Evolutionary conservation across 2,888 invertebrate species (phyloP), one percentile per base, ranked within the genome.

Genomic region (Pollenia angustigena): DNA sequence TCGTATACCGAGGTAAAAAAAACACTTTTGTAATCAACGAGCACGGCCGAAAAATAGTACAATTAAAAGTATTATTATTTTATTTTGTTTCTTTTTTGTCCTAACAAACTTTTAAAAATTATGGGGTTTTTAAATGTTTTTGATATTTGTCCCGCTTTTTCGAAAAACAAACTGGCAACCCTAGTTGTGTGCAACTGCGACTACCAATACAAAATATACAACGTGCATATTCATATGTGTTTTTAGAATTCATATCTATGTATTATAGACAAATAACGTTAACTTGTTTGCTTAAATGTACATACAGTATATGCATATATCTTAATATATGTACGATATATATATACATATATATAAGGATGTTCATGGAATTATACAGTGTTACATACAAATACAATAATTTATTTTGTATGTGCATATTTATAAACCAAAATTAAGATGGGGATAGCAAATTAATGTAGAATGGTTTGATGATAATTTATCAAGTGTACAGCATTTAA

Each of bases 401-500:
- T n/a, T n/a, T n/a, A n/a, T n/a, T n/a, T n/a, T n/a, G n/a, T 54
- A 52, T n/a, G 40, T 32, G 50, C 52, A 54, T 40, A 7, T 32
- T 4, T 4, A 48, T 48, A 46, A 74, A 81, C 75, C 52, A 58
- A 75, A 82, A 78, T 83, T 56, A 80, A 72, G 68, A 81, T 72
- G 85, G 76, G 48, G 60, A 76, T 87, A 85, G 82, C 69, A 75
- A 69, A 86, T 84, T 71, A 71, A 81, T 72, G 66, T 75, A 62
- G 68, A 82, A 78, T 68, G 80, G 83, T 60, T 79, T 80, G 75
- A 83, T 81, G 76, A 75, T 85, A 88, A 88, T 88, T 88, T 88
- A 88, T 88, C 84, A 88, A 88, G 81, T 85, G 84, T 75, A 80
- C 74, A 80, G 74, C 81, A 85, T 85, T 81, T 85, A 87, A 85